Evolutionary conservation across 2,113 vertebrate genomes (phyloP).

Genomic region (Cavia porcellus): DNA sequence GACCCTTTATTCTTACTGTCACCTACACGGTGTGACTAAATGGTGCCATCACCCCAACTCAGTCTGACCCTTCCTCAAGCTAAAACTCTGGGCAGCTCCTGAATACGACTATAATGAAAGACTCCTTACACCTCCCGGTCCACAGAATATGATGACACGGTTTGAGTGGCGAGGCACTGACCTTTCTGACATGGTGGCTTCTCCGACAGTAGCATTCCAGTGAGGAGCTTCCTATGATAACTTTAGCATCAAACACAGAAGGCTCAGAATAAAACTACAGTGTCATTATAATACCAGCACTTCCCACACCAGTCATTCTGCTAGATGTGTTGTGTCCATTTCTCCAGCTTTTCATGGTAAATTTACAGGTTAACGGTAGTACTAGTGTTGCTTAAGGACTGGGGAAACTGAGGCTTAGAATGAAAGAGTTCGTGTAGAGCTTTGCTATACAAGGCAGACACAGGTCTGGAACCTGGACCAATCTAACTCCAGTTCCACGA

Average conservation of each 20-base stretch:
- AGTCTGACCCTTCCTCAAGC: not conserved
- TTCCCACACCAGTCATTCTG: not conserved
- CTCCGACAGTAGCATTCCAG: not conserved
- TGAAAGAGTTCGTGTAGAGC: no score
- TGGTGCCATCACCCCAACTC: not conserved
- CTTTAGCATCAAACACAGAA: not conserved
- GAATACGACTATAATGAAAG: not conserved
- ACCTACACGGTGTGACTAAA: not conserved
- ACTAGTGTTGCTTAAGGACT: no score
- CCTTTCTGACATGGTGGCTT: not conserved
- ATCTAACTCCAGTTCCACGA: no score
- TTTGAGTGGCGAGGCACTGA: not conserved
- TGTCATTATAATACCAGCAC: rapidly evolving
- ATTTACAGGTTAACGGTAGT: no score
- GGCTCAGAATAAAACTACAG: no score
- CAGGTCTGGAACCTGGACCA: no score
- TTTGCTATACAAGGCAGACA: no score
- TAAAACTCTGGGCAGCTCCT: not conserved
- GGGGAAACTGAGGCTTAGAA: no score
- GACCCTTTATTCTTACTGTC: not conserved
- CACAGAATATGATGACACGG: not conserved
- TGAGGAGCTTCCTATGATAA: not conserved
- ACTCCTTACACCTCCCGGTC: no score
- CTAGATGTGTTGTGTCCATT: not conserved
- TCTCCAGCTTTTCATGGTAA: no score